Evolutionary conservation across 2,797 vertebrate species (phyloP).

Genomic region (Molossus molossus): DNA sequence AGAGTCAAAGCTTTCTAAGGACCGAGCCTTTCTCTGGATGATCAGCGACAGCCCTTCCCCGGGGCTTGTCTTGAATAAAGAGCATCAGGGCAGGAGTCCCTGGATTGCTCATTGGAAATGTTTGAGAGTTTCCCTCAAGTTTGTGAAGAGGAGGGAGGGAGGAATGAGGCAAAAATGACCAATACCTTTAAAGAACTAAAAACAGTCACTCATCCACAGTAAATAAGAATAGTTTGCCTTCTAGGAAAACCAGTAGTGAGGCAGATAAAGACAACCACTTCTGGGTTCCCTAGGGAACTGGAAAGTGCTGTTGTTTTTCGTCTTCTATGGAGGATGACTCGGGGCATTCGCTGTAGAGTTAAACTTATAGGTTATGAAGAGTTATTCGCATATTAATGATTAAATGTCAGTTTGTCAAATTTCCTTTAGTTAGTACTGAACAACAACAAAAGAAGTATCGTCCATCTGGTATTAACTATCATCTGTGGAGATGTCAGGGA

Average conservation of each 20-base stretch:
- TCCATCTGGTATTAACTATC: neutral
- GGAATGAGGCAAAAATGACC: constrained; percentile 34
- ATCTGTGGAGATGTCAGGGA: neutral
- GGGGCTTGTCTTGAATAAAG: neutral
- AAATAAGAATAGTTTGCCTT: neutral
- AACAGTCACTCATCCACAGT: neutral
- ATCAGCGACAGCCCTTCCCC: neutral
- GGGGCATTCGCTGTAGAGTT: neutral
- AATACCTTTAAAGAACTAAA: neutral
- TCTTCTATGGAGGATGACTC: neutral
- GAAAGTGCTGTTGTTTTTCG: neutral
- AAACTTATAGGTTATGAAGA: constrained; percentile 31
- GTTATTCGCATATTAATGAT: neutral
- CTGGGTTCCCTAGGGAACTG: neutral
- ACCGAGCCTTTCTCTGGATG: neutral
- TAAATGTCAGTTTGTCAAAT: neutral
- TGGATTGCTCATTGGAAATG: neutral
- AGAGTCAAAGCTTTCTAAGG: neutral
- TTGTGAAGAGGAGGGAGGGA: neutral
- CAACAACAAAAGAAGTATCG: neutral
- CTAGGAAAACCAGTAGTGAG: neutral
- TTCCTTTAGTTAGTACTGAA: neutral
- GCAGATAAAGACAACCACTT: neutral
- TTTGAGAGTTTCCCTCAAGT: neutral
- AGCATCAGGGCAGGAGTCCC: accelerated